phyloP scores from a whole-genome alignment of 2,113 vertebrate genomes.

The Loxodonta africana region DNA sequence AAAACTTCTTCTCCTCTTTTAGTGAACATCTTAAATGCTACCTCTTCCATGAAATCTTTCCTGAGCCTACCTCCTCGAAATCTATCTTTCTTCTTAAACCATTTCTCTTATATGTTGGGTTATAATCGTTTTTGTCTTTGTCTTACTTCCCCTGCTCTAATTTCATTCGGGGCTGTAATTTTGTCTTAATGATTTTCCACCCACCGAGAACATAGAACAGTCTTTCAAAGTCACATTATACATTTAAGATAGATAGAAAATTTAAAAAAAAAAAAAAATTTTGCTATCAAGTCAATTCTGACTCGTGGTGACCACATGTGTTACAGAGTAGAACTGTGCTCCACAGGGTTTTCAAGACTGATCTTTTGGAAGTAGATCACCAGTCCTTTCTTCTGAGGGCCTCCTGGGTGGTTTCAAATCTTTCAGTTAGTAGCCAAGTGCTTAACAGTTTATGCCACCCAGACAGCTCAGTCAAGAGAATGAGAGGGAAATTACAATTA shows the following conservation, averaged over 20 bases:
- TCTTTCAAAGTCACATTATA: background rate
- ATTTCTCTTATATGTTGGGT: background rate
- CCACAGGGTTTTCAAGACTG: no score
- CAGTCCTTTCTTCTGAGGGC: no score
- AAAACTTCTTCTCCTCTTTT: background rate
- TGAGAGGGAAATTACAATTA: background rate
- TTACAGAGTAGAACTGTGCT: no score
- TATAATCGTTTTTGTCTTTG: background rate
- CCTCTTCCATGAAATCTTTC: background rate
- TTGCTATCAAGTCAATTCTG: no score
- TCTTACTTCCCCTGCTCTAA: slow-evolving; percentile 9
- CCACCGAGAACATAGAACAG: background rate
- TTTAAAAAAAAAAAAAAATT: no score
- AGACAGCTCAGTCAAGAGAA: background rate
- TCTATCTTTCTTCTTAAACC: background rate
- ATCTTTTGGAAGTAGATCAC: no score
- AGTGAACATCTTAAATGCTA: background rate
- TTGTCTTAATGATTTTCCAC: background rate
- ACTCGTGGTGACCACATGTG: no score
- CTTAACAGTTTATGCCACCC: no score
- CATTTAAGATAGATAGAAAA: no score
- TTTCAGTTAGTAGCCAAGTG: no score
- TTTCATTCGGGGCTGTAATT: background rate
- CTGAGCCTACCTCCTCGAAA: background rate
- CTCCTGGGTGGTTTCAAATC: no score